Percentiles rank a stretch among this genome's conserved stretches.
phyloP scores from a whole-genome alignment of 2,113 vertebrate species.

The Onychostruthus taczanowskii region DNA sequence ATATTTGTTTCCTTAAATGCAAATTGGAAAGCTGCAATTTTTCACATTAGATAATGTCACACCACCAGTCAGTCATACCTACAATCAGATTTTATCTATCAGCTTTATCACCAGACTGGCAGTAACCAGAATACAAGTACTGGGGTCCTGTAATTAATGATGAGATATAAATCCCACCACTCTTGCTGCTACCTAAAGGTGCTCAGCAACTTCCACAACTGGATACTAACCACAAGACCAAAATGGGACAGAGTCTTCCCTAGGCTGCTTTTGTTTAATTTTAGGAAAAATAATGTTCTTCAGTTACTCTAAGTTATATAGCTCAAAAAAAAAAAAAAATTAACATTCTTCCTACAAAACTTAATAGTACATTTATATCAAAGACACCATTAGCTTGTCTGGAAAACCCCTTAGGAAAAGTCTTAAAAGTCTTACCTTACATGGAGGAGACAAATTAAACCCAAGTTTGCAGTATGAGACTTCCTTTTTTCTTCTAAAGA shows the following conservation, averaged over 20 bases:
- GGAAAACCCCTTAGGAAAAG: constrained; percentile 18
- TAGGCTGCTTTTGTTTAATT: neutral
- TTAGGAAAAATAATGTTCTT: neutral
- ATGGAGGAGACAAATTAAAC: constrained; percentile 4
- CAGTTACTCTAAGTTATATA: neutral
- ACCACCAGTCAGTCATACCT: neutral
- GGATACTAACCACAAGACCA: neutral
- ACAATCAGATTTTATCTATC: neutral
- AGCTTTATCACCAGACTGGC: neutral
- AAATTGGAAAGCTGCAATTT: neutral
- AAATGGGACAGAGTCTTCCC: neutral
- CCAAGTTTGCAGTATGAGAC: neutral
- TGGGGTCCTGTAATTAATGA: neutral
- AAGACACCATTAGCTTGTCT: neutral
- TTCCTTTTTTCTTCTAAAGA: constrained; percentile 18
- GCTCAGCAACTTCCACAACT: neutral
- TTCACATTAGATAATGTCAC: neutral
- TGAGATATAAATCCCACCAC: neutral
- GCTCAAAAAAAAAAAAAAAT: neutral
- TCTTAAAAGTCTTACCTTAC: constrained; percentile 54
- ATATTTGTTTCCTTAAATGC: neutral
- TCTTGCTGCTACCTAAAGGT: neutral
- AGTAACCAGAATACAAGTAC: neutral
- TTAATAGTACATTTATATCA: neutral
- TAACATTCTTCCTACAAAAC: neutral